These are phyloP conservation scores for Catocala sponsa DNA, from an alignment of 2,888 invertebrate species.

Conservation along the genomic window DNA sequence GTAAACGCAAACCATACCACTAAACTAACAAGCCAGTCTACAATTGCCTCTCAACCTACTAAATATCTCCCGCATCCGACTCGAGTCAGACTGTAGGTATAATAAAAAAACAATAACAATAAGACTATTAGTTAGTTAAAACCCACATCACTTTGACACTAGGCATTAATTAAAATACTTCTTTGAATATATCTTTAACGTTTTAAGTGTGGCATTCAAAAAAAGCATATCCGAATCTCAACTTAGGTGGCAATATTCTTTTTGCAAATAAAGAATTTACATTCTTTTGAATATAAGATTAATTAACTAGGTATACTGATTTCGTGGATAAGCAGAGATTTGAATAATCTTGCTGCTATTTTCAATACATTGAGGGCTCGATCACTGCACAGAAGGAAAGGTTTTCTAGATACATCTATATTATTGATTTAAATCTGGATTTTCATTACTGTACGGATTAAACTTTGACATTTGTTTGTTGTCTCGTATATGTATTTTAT, in stretches of 20 bases:
- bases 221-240: slow-evolving; percentile 32
- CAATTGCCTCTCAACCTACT: too few species aligned
- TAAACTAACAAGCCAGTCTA: too few species aligned
- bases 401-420: too few species aligned
- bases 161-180: slow-evolving; percentile 53
- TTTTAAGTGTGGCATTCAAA: slow-evolving; percentile 47
- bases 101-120: slow-evolving; percentile 33
- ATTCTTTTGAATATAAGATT: slow-evolving; percentile 11
- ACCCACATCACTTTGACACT: slow-evolving; percentile 54
- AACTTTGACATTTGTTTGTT: too few species aligned
- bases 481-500: too few species aligned
- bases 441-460: too few species aligned
- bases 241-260: slow-evolving; percentile 50
- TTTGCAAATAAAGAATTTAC: slow-evolving; percentile 25
- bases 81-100: slow-evolving; percentile 15
- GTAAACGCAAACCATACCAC: too few species aligned
- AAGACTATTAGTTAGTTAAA: slow-evolving; percentile 40
- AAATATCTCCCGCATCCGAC: slow-evolving; percentile 9
- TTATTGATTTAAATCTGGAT: too few species aligned
- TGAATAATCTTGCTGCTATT: too few species aligned
- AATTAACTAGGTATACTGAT: slow-evolving; percentile 1
- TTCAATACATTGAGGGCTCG: too few species aligned
- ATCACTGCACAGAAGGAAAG: too few species aligned
- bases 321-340: too few species aligned
- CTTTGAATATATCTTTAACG: slow-evolving; percentile 37